Evolutionary conservation across 2,113 vertebrate species (phyloP).

Genomic region (Ochotona princeps): DNA sequence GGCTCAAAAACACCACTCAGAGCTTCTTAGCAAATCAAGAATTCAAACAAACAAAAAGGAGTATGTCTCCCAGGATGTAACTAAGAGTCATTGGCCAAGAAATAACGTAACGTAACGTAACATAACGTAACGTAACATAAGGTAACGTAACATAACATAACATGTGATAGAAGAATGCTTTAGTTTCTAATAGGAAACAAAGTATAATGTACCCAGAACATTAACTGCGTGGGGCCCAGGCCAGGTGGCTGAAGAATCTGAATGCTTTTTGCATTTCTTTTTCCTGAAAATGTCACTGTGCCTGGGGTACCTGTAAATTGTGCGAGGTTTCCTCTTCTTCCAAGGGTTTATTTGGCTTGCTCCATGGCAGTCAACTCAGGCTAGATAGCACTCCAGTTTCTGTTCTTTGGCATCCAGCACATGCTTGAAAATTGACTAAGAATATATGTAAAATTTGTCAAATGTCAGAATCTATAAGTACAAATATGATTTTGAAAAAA

Average conservation of each 20-base stretch:
- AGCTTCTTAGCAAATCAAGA: background rate
- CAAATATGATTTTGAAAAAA: slow-evolving; percentile 26
- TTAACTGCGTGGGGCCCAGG: background rate
- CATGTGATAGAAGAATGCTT: background rate
- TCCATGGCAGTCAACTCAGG: slow-evolving; percentile 1
- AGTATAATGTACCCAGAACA: background rate
- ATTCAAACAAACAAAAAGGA: background rate
- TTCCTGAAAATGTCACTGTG: background rate
- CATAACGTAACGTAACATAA: too few species aligned
- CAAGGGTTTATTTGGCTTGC: background rate
- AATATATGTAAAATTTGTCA: slow-evolving; percentile 38
- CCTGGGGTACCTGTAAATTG: background rate
- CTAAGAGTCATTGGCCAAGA: background rate
- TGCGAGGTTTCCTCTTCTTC: background rate
- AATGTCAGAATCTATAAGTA: slow-evolving; percentile 41
- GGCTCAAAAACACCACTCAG: background rate
- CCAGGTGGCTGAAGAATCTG: background rate
- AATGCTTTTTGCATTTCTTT: background rate
- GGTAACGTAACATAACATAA: too few species aligned
- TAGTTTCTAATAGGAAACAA: background rate
- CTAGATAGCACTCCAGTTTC: slow-evolving; percentile 4
- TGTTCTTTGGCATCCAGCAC: background rate
- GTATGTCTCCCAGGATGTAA: background rate
- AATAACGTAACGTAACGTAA: too few species aligned
- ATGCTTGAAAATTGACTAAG: slow-evolving; percentile 37